Percentiles rank a stretch among this genome's conserved stretches.
Evolutionary conservation across 2,113 vertebrate species (phyloP).

Genomic region (Odocoileus hemionus): DNA sequence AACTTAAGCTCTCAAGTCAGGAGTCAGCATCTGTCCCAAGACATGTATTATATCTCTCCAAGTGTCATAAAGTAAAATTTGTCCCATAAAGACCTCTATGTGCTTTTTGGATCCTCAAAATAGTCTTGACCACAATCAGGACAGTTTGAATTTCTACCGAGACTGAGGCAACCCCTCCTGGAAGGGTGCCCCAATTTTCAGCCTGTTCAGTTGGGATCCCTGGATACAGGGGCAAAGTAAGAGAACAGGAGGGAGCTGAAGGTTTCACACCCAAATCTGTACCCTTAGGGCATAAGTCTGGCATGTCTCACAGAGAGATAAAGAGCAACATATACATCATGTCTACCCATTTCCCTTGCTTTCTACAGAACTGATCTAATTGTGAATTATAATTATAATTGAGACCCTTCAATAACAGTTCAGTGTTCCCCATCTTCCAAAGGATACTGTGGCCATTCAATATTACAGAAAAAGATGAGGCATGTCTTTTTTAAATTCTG

Average conservation of each 20-base stretch:
- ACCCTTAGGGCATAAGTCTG: not conserved
- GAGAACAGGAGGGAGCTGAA: not conserved
- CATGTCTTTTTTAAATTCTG: not conserved
- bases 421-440: not conserved
- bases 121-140: not conserved
- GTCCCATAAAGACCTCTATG: not conserved
- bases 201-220: not conserved
- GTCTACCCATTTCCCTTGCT: not conserved
- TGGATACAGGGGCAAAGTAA: rapidly evolving
- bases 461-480: not conserved
- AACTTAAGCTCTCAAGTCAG: not conserved
- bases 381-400: not conserved
- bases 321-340: not conserved
- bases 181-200: not conserved
- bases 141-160: not conserved
- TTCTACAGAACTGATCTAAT: not conserved
- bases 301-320: not conserved
- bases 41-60: not conserved
- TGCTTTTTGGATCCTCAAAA: not conserved
- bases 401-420: not conserved
- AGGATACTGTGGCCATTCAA: not conserved
- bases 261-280: not conserved
- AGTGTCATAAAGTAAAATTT: not conserved
- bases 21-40: not conserved
- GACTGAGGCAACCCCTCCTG: not conserved